Base-by-base conservation (phyloP, 2,797 vertebrate genomes). In the Mallotus villosus region DNA sequence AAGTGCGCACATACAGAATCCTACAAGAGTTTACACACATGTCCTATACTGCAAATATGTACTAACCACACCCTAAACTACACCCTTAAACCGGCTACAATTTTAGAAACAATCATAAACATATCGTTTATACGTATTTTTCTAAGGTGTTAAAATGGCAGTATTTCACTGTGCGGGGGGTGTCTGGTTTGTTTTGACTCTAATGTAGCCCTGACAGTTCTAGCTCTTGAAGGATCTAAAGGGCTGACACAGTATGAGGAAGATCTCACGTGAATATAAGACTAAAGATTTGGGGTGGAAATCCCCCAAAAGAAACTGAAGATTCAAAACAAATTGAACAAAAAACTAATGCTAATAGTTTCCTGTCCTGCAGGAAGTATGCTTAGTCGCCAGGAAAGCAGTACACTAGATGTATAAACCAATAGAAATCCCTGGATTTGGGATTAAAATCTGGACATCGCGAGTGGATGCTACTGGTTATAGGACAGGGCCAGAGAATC, bases 351-450 rank as follows among this genome's bases (percentile, higher is more conserved):
- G 25, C 73, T 70, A 76, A 82, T 73, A 3, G 0, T 80, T 72
- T 90, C 91, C 86, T 84, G 87, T 82, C 90, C 91, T 67, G 91
- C 91, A 89, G 90, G 86, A 86, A 72, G 71, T 62, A 69, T 21
- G 51, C 24, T 57, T 32, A 53, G 9, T 63, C 69, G 34, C 55
- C 6, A 69, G 37, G 9, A 41, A 11, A 14, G 68, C 65, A 53
- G 32, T 68, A 63, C 16, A 17, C 34, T 49, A 58, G 61, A 37
- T 32, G 4, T 17, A 58, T 14, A 72, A 34, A 11, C 11, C 46
- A 63, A 19, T 9, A 41, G 27, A n/a, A 72, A 24, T 12, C 22
- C 21, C 51, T 61, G n/a, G 51, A 66, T 58, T 63, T 29, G 25
- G 29, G 14, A 60, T n/a, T 57, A 22, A 41, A n/a, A 53, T 16